Percentiles rank a stretch among this genome's conserved stretches.
Conservation (phyloP, 2,888 invertebrate genomes). For the Eilema griseolum region DNA sequence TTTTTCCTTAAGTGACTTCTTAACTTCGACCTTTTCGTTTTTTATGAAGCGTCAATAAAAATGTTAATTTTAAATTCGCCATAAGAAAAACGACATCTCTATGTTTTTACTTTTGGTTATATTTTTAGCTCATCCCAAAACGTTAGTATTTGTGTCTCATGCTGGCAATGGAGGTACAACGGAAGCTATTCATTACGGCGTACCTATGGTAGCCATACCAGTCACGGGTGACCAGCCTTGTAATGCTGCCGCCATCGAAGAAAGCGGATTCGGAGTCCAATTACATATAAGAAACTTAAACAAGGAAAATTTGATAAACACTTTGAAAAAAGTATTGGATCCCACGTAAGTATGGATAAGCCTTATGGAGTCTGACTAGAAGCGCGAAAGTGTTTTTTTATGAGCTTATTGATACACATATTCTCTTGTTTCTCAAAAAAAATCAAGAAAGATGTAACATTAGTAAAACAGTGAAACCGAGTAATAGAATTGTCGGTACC, state of each 20-base stretch:
- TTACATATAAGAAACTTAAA: constrained; percentile 80
- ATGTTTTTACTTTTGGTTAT: neutral
- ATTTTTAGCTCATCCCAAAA: constrained; percentile 86
- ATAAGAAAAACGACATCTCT: neutral
- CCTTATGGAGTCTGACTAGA: neutral
- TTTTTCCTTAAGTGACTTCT: neutral
- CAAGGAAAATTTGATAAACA: constrained; percentile 80
- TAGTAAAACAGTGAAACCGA: too few relatives aligned
- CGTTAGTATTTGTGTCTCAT: constrained; percentile 87
- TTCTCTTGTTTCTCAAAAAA: too few relatives aligned
- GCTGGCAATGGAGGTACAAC: constrained; percentile 88
- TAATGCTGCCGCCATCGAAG: constrained; percentile 86
- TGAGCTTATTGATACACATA: too few relatives aligned
- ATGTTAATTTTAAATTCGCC: neutral
- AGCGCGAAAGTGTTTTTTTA: neutral
- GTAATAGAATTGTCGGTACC: too few relatives aligned
- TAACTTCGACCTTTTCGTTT: neutral
- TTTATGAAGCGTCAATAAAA: neutral
- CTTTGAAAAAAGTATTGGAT: constrained; percentile 84
- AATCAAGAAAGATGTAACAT: too few relatives aligned
- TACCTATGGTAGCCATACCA: constrained; percentile 87
- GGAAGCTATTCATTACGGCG: constrained; percentile 88
- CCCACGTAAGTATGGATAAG: constrained; percentile 76
- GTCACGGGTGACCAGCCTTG: constrained; percentile 87
- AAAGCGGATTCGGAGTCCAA: constrained; percentile 83